Conservation (phyloP, 1,140 invertebrate species). For the Plectrocnemia conspersa region DNA sequence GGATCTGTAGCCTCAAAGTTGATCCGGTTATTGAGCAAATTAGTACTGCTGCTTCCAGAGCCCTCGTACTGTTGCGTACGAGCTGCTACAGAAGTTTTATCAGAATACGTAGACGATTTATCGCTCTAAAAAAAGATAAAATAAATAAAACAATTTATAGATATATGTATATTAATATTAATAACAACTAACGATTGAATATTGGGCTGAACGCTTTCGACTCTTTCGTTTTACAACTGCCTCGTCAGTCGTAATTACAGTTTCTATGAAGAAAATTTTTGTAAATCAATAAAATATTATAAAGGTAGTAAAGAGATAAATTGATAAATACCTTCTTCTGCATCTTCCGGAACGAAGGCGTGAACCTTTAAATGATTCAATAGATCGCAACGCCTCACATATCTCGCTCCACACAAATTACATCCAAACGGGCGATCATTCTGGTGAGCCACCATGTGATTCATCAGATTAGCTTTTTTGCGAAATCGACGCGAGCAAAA, state of each 20-base stretch:
- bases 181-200: conserved; percentile 9
- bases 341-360: conserved; percentile 63
- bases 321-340: conserved; percentile 44
- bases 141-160: not conserved
- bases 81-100: conserved; percentile 39
- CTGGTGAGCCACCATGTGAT: conserved; percentile 79
- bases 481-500: conserved; percentile 76
- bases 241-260: no score
- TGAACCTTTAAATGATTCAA: conserved; percentile 79
- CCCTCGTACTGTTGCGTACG: conserved; percentile 49
- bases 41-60: conserved; percentile 35
- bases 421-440: conserved; percentile 72
- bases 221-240: conserved; percentile 3
- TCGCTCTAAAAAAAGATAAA: conserved; percentile 11
- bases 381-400: conserved; percentile 69
- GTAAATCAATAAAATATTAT: conserved; percentile 2
- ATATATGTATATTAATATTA: not conserved
- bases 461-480: conserved; percentile 76
- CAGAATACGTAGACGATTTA: conserved; percentile 7
- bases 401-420: conserved; percentile 72
- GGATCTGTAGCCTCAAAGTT: conserved; percentile 58
- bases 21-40: conserved; percentile 27
- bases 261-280: conserved; percentile 3
- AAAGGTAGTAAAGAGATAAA: not conserved
- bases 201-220: conserved; percentile 18